A percentile compares a stretch with the other conserved stretches of the same genome.
Evolutionary conservation across 2,113 vertebrate species (phyloP).

Genomic region (Rallus limicola): DNA sequence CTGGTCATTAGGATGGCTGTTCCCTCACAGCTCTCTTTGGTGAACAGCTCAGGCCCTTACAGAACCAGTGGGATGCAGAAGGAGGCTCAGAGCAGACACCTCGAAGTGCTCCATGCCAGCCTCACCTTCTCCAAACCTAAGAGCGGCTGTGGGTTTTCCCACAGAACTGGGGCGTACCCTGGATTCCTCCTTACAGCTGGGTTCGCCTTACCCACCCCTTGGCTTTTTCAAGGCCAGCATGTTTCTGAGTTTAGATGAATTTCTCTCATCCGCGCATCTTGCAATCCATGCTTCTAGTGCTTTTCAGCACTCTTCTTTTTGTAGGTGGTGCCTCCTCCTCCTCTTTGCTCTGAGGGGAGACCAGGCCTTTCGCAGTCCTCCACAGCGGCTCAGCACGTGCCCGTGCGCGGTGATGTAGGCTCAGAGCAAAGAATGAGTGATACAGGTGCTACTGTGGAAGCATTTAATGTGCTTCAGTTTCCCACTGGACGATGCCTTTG

Average conservation of each 20-base stretch:
- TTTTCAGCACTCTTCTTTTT: neutral
- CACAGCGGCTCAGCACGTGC: neutral
- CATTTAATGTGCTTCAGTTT: accelerated
- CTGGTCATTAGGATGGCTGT: neutral
- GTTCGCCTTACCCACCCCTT: neutral
- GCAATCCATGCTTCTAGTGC: accelerated
- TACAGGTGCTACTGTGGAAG: neutral
- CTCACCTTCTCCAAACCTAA: neutral
- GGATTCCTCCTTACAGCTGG: neutral
- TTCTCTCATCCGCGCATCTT: neutral
- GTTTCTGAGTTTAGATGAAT: neutral
- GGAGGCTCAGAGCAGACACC: neutral
- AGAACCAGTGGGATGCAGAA: accelerated
- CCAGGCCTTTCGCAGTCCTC: accelerated
- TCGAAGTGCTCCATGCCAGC: accelerated
- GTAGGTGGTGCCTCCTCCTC: neutral
- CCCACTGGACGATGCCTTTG: neutral
- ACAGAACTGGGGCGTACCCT: neutral
- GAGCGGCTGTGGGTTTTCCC: neutral
- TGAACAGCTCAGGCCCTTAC: accelerated
- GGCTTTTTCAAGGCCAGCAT: accelerated
- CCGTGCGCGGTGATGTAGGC: neutral
- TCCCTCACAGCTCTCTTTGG: neutral
- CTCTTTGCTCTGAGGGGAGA: neutral
- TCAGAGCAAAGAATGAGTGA: neutral